Conservation (phyloP, 2,113 vertebrate species). For the Lampris megalopsis region DNA sequence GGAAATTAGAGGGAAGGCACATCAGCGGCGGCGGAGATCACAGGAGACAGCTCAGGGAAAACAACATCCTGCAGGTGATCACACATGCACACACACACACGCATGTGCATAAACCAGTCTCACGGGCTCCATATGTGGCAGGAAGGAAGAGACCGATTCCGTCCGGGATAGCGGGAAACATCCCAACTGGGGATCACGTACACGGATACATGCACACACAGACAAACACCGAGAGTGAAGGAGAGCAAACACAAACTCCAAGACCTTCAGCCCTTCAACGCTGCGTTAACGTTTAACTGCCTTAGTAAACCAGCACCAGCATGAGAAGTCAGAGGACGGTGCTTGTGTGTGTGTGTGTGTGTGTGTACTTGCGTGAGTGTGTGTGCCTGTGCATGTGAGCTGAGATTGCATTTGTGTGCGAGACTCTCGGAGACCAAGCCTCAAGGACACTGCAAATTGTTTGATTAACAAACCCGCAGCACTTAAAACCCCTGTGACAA, state of each 20-base stretch:
- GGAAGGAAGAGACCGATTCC: slow-evolving; percentile 54
- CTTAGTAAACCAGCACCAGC: slow-evolving; percentile 61
- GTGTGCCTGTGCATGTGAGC: slow-evolving; percentile 24
- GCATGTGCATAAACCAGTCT: slow-evolving; percentile 36
- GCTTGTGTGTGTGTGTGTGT: slow-evolving; percentile 12
- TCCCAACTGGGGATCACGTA: slow-evolving; percentile 30
- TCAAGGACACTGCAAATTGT: slow-evolving; percentile 36
- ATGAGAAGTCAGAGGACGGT: slow-evolving; percentile 9
- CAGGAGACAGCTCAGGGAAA: slow-evolving; percentile 59
- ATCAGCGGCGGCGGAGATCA: slow-evolving; percentile 53
- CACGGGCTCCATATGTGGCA: slow-evolving; percentile 29
- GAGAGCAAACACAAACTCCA: slow-evolving; percentile 49
- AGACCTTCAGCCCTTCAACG: slow-evolving; percentile 62
- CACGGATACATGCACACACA: slow-evolving; percentile 17
- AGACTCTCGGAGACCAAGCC: slow-evolving; percentile 28
- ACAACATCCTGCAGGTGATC: slow-evolving; percentile 71
- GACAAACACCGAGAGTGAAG: slow-evolving; percentile 15
- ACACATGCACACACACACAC: slow-evolving; percentile 28
- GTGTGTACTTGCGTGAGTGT: slow-evolving; percentile 3
- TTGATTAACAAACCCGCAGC: slow-evolving; percentile 41
- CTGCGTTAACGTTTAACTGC: slow-evolving; percentile 69
- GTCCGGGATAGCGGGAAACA: slow-evolving; percentile 42
- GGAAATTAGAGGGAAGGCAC: slow-evolving; percentile 59
- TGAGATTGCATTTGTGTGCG: slow-evolving; percentile 4
- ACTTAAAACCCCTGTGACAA: slow-evolving; percentile 26